phyloP scores from a whole-genome alignment of 2,113 vertebrate genomes.

The Brachypodius melanocephalos region DNA sequence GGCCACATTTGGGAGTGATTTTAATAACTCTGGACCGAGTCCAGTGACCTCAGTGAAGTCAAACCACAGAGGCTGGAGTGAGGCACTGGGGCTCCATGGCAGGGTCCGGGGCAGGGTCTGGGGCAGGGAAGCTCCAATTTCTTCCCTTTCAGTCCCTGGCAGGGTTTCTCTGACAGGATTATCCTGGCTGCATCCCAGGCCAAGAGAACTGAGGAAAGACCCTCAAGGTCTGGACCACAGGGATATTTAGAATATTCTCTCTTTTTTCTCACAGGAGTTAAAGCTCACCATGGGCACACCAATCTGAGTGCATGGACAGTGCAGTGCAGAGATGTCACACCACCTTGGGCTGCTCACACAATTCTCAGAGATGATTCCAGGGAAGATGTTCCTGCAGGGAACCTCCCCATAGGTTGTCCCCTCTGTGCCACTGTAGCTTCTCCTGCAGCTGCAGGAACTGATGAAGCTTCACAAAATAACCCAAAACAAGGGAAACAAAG shows the following conservation, averaged over 20 bases:
- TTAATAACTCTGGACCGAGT: neutral
- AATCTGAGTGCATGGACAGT: rapidly evolving
- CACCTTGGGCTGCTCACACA: neutral
- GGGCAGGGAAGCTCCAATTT: neutral
- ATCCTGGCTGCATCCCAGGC: neutral
- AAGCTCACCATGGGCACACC: neutral
- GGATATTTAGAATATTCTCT: neutral
- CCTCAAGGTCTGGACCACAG: neutral
- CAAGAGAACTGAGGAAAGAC: neutral
- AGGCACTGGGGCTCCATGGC: neutral
- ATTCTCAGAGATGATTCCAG: rapidly evolving
- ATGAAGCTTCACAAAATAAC: neutral
- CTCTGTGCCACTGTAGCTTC: neutral
- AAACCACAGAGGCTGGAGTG: neutral
- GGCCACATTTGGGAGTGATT: neutral
- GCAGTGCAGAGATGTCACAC: rapidly evolving
- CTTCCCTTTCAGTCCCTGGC: neutral
- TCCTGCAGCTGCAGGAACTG: neutral
- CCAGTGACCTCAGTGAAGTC: neutral
- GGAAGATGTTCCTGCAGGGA: neutral
- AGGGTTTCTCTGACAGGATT: neutral
- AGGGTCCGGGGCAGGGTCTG: neutral
- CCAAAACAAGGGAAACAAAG: neutral
- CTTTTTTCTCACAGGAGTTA: neutral
- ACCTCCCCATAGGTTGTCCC: neutral